Evolutionary conservation across 2,797 vertebrate genomes (phyloP).

Genomic region (Leuciscus waleckii): DNA sequence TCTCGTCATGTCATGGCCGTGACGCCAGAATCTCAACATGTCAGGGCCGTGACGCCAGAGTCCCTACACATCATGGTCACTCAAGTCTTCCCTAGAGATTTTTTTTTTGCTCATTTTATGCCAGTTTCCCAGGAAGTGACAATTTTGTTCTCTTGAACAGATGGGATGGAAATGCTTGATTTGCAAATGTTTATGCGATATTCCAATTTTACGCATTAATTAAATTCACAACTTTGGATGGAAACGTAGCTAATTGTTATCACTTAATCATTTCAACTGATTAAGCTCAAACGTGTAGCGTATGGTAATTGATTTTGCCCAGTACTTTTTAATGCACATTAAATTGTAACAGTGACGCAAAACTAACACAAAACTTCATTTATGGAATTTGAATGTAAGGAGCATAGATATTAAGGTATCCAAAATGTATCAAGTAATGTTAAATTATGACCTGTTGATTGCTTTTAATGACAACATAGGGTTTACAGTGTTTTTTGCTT

Average conservation of each 20-base stretch:
- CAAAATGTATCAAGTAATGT: neutral
- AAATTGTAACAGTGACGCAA: neutral
- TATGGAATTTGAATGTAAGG: neutral
- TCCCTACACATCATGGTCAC: too few relatives aligned
- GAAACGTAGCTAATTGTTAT: neutral
- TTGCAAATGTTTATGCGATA: neutral
- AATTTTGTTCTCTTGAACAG: too few relatives aligned
- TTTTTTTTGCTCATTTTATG: too few relatives aligned
- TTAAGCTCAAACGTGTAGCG: neutral
- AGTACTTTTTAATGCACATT: neutral
- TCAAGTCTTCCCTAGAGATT: too few relatives aligned
- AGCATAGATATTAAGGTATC: neutral
- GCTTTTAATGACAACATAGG: neutral
- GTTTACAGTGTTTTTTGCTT: neutral
- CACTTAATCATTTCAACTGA: neutral
- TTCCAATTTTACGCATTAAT: neutral
- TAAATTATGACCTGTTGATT: too few relatives aligned
- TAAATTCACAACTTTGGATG: neutral
- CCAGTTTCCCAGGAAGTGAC: too few relatives aligned
- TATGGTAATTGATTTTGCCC: neutral
- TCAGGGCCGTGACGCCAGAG: accelerated
- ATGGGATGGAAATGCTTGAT: neutral
- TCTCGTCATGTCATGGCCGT: accelerated
- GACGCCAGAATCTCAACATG: accelerated
- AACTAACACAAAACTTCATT: neutral